A percentile compares a stretch with the other conserved stretches of the same genome.
These are phyloP conservation scores for Eupithecia abbreviata DNA, from an alignment of 2,888 invertebrate genomes.

Conservation along the genomic window DNA sequence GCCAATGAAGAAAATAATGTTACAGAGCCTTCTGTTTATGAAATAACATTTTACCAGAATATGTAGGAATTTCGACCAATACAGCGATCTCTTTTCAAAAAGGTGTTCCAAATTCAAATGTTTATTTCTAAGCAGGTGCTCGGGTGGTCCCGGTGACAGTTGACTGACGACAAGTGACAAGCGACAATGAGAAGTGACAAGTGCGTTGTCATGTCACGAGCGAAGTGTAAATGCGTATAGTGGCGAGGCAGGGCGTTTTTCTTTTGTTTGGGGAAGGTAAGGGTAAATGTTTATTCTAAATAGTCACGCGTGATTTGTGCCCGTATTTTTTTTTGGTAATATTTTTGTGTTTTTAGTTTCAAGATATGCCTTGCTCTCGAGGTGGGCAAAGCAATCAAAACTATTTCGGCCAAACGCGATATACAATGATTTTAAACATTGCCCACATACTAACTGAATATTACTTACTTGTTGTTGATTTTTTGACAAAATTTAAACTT, in stretches of 20 bases:
- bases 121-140: conserved; percentile 34
- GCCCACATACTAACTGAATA: not conserved
- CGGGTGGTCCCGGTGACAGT: conserved; percentile 40
- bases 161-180: conserved; percentile 31
- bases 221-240: conserved; percentile 19
- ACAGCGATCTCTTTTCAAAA: conserved; percentile 9
- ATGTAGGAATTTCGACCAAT: not conserved
- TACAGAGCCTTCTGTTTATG: not conserved
- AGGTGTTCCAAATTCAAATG: conserved; percentile 31
- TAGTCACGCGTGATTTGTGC: conserved; percentile 3
- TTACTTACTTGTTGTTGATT: not conserved
- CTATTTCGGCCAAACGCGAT: not conserved
- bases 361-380: not conserved
- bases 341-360: not conserved
- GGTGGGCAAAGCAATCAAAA: not conserved
- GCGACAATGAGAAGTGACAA: conserved; percentile 42
- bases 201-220: conserved; percentile 37
- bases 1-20: not conserved
- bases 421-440: not conserved
- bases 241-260: conserved; percentile 13
- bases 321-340: not conserved
- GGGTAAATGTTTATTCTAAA: conserved; percentile 13
- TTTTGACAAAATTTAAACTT: too few relatives aligned
- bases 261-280: conserved; percentile 15
- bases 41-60: not conserved